Evolutionary conservation across 1,140 invertebrate genomes (phyloP).

Genomic region (Scaptodrosophila lebanonensis): DNA sequence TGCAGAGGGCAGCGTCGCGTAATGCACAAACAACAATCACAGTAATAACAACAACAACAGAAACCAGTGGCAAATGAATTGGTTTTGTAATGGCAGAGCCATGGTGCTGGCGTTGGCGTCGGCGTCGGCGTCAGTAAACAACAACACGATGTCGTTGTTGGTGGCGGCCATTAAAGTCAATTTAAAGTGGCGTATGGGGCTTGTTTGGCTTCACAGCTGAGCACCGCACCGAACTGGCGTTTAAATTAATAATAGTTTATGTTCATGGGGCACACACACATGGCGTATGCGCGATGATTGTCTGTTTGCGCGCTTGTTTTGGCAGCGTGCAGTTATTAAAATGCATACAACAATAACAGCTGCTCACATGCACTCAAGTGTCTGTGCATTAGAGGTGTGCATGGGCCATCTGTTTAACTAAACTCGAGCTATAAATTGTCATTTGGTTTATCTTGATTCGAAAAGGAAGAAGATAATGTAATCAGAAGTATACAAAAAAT

Average conservation of each 20-base stretch:
- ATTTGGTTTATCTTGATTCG: too few species aligned
- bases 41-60: too few species aligned
- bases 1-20: too few species aligned
- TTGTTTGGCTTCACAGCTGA: slow-evolving; percentile 9
- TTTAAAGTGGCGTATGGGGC: slow-evolving; percentile 51
- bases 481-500: too few species aligned
- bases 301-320: slow-evolving; percentile 27
- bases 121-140: too few species aligned
- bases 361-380: slow-evolving; percentile 14
- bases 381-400: slow-evolving; percentile 10
- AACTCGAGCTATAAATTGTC: too few species aligned
- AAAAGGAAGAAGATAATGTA: too few species aligned
- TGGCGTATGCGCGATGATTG: slow-evolving; percentile 65
- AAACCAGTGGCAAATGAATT: slow-evolving; percentile 47
- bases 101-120: too few species aligned
- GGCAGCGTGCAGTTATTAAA: slow-evolving; percentile 46
- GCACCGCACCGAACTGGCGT: slow-evolving; percentile 18
- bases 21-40: too few species aligned
- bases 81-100: slow-evolving; percentile 38
- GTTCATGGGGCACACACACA: slow-evolving; percentile 28
- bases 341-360: slow-evolving; percentile 36
- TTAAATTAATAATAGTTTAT: slow-evolving; percentile 71
- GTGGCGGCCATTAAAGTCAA: slow-evolving; percentile 51
- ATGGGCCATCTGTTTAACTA: too few species aligned
- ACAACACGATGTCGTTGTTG: too few species aligned